A percentile compares a stretch with the other conserved stretches of the same genome.
Evolutionary conservation across 2,113 vertebrate genomes (phyloP).

Genomic region (Centropus bengalensis): DNA sequence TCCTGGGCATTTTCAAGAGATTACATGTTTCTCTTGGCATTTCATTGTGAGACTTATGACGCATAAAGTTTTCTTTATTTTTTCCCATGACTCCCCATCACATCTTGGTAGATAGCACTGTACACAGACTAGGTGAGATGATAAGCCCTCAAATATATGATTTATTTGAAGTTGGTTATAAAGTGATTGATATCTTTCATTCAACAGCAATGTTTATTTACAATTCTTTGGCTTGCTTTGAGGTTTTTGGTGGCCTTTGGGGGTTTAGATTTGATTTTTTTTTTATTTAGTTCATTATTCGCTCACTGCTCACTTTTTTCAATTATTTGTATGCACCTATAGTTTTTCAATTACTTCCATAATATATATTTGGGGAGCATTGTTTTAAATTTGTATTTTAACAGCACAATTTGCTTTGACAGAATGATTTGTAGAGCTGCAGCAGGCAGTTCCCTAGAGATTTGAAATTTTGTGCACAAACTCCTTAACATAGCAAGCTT

Average conservation of each 20-base stretch:
- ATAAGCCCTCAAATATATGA: neutral
- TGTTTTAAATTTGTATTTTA: conserved; percentile 68
- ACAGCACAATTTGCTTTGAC: conserved; percentile 62
- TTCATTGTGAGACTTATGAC: neutral
- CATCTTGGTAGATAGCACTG: neutral
- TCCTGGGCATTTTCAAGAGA: neutral
- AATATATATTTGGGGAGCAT: conserved; percentile 47
- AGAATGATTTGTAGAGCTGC: conserved; percentile 72
- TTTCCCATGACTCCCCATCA: neutral
- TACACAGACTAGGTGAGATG: neutral
- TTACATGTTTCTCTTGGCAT: neutral
- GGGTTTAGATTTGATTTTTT: neutral
- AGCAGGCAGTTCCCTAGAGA: conserved; percentile 63
- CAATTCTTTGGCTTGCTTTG: neutral
- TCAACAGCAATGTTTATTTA: neutral
- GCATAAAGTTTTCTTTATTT: neutral
- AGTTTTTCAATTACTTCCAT: conserved; percentile 57
- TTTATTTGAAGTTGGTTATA: neutral
- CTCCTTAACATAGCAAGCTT: conserved; percentile 53
- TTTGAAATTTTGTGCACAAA: conserved; percentile 48
- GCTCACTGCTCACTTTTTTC: neutral
- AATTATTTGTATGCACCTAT: conserved; percentile 38
- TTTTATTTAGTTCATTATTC: neutral
- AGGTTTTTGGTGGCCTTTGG: too few relatives aligned
- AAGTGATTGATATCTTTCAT: neutral